A percentile compares a stretch with the other conserved stretches of the same genome.
These are phyloP conservation scores for Macrotrachela quadricornifera DNA, from an alignment of 1,140 invertebrate species.

Conservation along the genomic window DNA sequence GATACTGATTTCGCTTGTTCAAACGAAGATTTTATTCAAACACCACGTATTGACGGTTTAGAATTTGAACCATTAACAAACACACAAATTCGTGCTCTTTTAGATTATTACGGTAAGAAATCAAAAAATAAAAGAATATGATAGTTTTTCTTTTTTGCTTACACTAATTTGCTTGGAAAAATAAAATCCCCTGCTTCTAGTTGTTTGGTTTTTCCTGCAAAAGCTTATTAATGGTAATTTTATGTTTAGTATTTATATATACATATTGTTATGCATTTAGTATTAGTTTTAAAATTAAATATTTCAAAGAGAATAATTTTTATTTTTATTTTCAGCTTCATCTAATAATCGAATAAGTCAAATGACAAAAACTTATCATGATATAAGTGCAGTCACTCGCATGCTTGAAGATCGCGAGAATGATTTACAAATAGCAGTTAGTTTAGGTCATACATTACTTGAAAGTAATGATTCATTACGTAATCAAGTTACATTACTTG, in stretches of 20 bases:
- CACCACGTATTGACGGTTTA: slow-evolving; percentile 41
- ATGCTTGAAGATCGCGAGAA: slow-evolving; percentile 68
- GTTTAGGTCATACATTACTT: slow-evolving; percentile 78
- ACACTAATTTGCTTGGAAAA: too few relatives aligned
- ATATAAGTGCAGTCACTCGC: slow-evolving; percentile 91
- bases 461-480: slow-evolving; percentile 55
- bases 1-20: slow-evolving; percentile 83
- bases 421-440: slow-evolving; percentile 60
- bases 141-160: too few relatives aligned
- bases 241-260: too few relatives aligned
- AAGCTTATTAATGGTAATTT: too few relatives aligned
- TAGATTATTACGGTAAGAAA: slow-evolving; percentile 95
- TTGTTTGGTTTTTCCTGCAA: too few relatives aligned
- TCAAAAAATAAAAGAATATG: too few relatives aligned
- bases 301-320: too few relatives aligned
- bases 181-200: too few relatives aligned
- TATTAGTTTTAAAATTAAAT: too few relatives aligned
- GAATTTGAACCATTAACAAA: slow-evolving; percentile 60
- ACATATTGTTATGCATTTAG: too few relatives aligned
- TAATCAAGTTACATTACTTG: slow-evolving; percentile 36
- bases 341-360: slow-evolving; percentile 91
- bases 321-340: slow-evolving; percentile 54
- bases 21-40: slow-evolving; percentile 77
- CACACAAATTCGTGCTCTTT: slow-evolving; percentile 76
- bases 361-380: slow-evolving; percentile 99